Evolutionary conservation across 2,797 vertebrate species (phyloP).

Genomic region (Hoplostethus mediterraneus): DNA sequence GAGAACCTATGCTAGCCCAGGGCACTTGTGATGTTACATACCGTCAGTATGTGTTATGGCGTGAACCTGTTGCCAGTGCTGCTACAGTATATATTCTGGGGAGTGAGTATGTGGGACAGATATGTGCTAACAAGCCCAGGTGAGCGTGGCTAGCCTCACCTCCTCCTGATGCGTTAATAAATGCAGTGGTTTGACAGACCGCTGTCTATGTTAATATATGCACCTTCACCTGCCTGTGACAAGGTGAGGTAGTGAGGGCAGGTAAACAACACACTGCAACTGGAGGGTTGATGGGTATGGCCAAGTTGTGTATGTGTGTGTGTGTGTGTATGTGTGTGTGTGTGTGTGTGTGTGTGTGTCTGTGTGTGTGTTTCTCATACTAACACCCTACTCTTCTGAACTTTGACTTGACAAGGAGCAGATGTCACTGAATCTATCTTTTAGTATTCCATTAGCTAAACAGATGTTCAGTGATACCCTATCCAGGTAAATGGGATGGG

Average conservation of each 20-base stretch:
- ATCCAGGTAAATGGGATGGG: slow-evolving; percentile 44
- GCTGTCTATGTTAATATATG: slow-evolving; percentile 92
- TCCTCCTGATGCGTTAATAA: slow-evolving; percentile 88
- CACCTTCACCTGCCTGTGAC: slow-evolving; percentile 88
- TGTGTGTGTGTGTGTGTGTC: slow-evolving; percentile 40
- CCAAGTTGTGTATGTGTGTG: neutral
- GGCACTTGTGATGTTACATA: slow-evolving; percentile 28
- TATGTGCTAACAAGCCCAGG: slow-evolving; percentile 90
- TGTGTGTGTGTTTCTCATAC: slow-evolving; percentile 53
- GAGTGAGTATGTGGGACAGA: slow-evolving; percentile 59
- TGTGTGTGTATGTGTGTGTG: no score
- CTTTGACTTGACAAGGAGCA: slow-evolving; percentile 77
- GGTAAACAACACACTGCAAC: slow-evolving; percentile 78
- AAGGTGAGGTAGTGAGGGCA: slow-evolving; percentile 78
- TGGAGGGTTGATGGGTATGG: slow-evolving; percentile 52
- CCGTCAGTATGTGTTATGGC: slow-evolving; percentile 44
- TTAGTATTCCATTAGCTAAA: slow-evolving; percentile 59
- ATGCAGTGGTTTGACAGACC: slow-evolving; percentile 92
- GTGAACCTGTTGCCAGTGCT: slow-evolving; percentile 55
- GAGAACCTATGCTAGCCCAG: slow-evolving; percentile 20
- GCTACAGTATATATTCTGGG: slow-evolving; percentile 59
- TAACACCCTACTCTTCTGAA: slow-evolving; percentile 67
- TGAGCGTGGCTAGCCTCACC: slow-evolving; percentile 79
- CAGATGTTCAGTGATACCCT: slow-evolving; percentile 68
- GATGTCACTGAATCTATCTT: slow-evolving; percentile 69